Evolutionary conservation across 2,797 vertebrate genomes (phyloP).

Genomic region (Aeoliscus strigatus): DNA sequence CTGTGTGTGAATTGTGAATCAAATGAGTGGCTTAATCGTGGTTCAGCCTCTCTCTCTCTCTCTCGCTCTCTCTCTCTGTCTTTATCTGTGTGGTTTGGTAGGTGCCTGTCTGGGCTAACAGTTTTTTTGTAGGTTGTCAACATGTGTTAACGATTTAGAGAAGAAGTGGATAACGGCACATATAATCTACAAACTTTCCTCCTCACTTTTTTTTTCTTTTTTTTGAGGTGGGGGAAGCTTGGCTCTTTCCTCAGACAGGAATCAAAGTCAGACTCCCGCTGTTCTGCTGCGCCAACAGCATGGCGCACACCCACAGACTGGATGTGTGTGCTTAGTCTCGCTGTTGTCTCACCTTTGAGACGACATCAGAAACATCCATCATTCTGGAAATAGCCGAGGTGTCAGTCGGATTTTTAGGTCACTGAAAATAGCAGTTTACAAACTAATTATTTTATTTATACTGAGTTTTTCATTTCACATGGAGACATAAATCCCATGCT

Average conservation of each 20-base stretch:
- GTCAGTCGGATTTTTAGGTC: constrained; percentile 28
- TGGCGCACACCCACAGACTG: constrained; percentile 1
- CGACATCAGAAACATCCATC: constrained; percentile 27
- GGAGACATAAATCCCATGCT: too few species aligned
- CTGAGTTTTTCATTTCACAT: too few species aligned
- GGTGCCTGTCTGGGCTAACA: constrained; percentile 16
- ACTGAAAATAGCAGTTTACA: constrained; percentile 37
- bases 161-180: constrained; percentile 11
- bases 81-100: constrained; percentile 16
- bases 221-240: too few species aligned
- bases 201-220: constrained; percentile 23
- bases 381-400: constrained; percentile 23
- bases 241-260: constrained; percentile 7
- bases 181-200: constrained; percentile 12
- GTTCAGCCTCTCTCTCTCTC: constrained; percentile 35
- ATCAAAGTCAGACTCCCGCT: constrained; percentile 18
- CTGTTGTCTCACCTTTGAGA: constrained; percentile 20
- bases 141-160: constrained; percentile 33
- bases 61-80: constrained; percentile 6
- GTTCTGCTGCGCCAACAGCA: constrained; percentile 18
- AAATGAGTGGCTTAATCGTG: constrained; percentile 54
- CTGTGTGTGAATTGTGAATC: constrained; percentile 57
- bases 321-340: constrained; percentile 11
- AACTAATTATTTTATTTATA: too few species aligned
- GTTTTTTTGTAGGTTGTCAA: constrained; percentile 9